Percentiles rank a stretch among this genome's conserved stretches.
phyloP scores from a whole-genome alignment of 1,140 invertebrate genomes.

The Anoplophora glabripennis region DNA sequence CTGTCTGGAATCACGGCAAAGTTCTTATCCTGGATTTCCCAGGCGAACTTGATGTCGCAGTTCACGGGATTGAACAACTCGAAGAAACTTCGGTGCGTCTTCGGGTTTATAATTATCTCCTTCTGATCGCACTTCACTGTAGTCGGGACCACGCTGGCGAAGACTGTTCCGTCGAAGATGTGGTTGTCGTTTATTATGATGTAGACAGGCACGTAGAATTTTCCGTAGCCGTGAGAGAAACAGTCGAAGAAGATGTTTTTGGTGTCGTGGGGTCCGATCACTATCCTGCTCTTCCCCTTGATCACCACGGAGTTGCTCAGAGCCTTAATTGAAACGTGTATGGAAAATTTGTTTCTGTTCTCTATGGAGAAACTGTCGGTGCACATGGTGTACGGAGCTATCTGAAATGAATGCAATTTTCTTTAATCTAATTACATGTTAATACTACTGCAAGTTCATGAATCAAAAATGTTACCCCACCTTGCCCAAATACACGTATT shows the following conservation, averaged over 20 bases:
- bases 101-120: slow-evolving; percentile 16
- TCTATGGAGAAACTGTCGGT: slow-evolving; percentile 20
- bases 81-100: slow-evolving; percentile 17
- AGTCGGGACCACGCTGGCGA: slow-evolving; percentile 27
- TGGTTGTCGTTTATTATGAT: slow-evolving; percentile 30
- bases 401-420: slow-evolving; percentile 16
- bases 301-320: slow-evolving; percentile 20
- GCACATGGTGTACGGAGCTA: slow-evolving; percentile 21
- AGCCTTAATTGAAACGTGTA: slow-evolving; percentile 24
- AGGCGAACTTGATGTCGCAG: slow-evolving; percentile 23
- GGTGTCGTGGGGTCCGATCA: slow-evolving; percentile 6
- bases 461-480: slow-evolving; percentile 8
- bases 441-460: too few relatives aligned
- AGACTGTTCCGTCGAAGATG: slow-evolving; percentile 25
- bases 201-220: slow-evolving; percentile 23
- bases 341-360: slow-evolving; percentile 27
- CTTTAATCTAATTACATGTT: too few relatives aligned
- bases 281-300: slow-evolving; percentile 12
- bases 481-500: slow-evolving; percentile 26
- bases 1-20: slow-evolving; percentile 18
- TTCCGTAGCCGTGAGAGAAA: slow-evolving; percentile 17
- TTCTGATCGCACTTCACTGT: slow-evolving; percentile 17
- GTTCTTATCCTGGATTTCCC: slow-evolving; percentile 21
- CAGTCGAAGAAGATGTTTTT: slow-evolving; percentile 23
- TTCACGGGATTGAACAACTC: slow-evolving; percentile 32